These are phyloP conservation scores for Vimba vimba DNA, from an alignment of 2,113 vertebrate genomes.

Conservation along the genomic window DNA sequence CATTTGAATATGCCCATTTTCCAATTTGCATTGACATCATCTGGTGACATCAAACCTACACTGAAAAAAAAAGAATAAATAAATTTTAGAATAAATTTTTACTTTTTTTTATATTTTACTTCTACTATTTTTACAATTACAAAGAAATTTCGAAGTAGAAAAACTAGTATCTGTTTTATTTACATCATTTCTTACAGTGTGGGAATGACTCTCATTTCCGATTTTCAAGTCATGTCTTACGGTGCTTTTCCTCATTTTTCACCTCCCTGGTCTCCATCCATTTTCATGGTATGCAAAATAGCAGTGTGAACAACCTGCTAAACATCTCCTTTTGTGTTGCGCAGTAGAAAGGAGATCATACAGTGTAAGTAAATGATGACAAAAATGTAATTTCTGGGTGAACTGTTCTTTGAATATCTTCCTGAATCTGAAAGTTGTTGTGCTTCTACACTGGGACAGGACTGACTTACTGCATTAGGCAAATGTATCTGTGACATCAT, in stretches of 20 bases:
- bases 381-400: neutral
- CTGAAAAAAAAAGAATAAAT: too few relatives aligned
- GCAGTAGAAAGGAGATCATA: neutral
- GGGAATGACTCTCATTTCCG: neutral
- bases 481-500: constrained; percentile 79
- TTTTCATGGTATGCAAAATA: neutral
- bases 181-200: neutral
- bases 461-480: constrained; percentile 71
- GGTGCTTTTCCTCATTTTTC: neutral
- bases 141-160: too few relatives aligned
- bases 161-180: too few relatives aligned
- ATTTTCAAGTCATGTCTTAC: neutral
- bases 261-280: neutral
- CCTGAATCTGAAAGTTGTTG: constrained; percentile 32
- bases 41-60: too few relatives aligned
- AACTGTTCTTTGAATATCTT: neutral
- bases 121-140: too few relatives aligned
- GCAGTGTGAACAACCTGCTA: neutral
- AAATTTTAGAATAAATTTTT: too few relatives aligned
- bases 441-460: constrained; percentile 34
- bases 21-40: too few relatives aligned
- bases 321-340: neutral
- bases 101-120: too few relatives aligned
- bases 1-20: too few relatives aligned
- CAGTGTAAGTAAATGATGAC: neutral